Evolutionary conservation across 2,888 invertebrate genomes (phyloP).

Genomic region (Xestia xanthographa): DNA sequence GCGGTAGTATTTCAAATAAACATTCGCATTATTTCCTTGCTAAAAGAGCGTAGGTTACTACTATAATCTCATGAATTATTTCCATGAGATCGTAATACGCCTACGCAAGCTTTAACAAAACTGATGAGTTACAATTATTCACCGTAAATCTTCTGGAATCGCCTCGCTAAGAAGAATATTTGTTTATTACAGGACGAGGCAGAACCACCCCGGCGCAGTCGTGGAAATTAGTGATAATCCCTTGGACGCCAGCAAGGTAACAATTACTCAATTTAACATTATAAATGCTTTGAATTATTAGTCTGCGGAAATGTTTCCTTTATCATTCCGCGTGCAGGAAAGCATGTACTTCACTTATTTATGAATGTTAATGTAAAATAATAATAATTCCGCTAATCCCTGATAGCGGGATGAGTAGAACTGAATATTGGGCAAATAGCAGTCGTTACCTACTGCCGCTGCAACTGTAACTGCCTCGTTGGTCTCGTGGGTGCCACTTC

Average conservation of each 20-base stretch:
- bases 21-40: background rate
- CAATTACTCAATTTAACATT: background rate
- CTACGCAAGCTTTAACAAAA: constrained; percentile 5
- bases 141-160: background rate
- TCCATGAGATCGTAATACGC: too few species aligned
- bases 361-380: background rate
- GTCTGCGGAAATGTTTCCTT: background rate
- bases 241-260: constrained; percentile 98
- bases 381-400: background rate
- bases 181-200: constrained; percentile 94
- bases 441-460: background rate
- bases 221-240: constrained; percentile 99
- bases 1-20: background rate
- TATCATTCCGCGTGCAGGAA: background rate
- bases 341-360: background rate
- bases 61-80: background rate
- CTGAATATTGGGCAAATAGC: background rate
- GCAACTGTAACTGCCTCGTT: background rate
- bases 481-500: background rate
- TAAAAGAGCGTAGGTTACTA: background rate
- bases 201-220: constrained; percentile 99
- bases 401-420: background rate
- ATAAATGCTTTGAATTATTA: background rate
- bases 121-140: constrained; percentile 17
- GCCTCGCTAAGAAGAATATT: constrained; percentile 20